Evolutionary conservation across 2,113 vertebrate species (phyloP).

Genomic region (Petrocephalus microphthalmus): DNA sequence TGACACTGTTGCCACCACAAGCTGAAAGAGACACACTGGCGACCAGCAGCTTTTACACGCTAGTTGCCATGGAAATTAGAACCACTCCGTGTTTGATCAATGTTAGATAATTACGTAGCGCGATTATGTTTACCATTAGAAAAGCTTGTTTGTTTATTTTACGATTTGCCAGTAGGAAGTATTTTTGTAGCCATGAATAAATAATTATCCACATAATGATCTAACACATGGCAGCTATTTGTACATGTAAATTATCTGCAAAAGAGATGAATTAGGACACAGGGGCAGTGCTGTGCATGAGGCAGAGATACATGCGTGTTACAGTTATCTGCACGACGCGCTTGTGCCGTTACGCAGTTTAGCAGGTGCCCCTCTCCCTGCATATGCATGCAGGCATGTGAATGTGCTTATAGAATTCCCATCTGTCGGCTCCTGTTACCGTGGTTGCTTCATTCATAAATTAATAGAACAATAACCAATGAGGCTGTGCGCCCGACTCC

Average conservation of each 20-base stretch:
- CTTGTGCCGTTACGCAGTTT: background rate
- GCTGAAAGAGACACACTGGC: conserved; percentile 38
- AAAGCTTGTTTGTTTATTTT: conserved; percentile 60
- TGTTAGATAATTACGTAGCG: conserved; percentile 50
- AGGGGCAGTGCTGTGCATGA: background rate
- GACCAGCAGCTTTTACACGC: conserved; percentile 31
- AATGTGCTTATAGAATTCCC: background rate
- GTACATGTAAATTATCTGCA: conserved; percentile 9
- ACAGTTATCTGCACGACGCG: background rate
- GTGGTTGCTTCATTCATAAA: background rate
- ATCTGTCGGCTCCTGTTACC: background rate
- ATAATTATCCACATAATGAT: conserved; percentile 42
- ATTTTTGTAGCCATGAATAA: conserved; percentile 54
- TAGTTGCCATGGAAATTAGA: conserved; percentile 54
- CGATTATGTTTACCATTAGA: conserved; percentile 60
- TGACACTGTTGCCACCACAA: conserved; percentile 29
- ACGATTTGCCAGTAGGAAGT: conserved; percentile 52
- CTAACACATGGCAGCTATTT: conserved; percentile 31
- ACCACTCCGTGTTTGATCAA: conserved; percentile 51
- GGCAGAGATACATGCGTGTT: background rate
- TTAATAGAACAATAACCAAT: background rate
- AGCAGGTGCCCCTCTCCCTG: background rate
- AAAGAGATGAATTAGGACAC: background rate
- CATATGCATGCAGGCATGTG: background rate
- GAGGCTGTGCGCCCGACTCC: background rate